A percentile compares a stretch with the other conserved stretches of the same genome.
Conservation (phyloP, 2,888 invertebrate species). For the Callosobruchus maculatus region DNA sequence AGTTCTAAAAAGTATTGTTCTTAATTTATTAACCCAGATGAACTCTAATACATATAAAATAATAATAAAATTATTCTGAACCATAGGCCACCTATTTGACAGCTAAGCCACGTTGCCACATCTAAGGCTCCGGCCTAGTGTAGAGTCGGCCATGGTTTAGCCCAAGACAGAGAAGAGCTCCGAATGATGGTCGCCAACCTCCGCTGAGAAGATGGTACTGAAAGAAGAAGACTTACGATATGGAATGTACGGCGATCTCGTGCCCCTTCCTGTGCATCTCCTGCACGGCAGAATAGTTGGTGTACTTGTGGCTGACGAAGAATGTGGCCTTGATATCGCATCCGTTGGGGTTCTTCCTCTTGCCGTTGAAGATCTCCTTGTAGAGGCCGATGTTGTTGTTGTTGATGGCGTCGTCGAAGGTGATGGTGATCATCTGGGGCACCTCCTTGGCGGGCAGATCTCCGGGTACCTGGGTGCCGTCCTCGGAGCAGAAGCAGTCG, state of each 20-base stretch:
- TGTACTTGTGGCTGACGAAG: slow-evolving; percentile 91
- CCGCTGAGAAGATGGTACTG: too few species aligned
- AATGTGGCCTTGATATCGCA: slow-evolving; percentile 90
- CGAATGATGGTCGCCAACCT: too few species aligned
- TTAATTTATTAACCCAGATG: too few species aligned
- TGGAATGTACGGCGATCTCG: slow-evolving; percentile 90
- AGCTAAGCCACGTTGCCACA: too few species aligned
- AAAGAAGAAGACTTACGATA: slow-evolving; percentile 69
- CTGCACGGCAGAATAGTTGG: slow-evolving; percentile 89
- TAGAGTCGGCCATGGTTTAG: too few species aligned
- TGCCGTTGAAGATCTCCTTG: slow-evolving; percentile 86
- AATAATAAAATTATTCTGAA: too few species aligned
- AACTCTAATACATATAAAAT: too few species aligned
- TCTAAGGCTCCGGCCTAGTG: too few species aligned
- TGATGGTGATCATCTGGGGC: slow-evolving; percentile 92
- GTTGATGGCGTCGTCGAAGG: slow-evolving; percentile 92
- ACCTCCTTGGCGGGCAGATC: slow-evolving; percentile 80
- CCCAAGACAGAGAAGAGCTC: too few species aligned
- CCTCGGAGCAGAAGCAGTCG: slow-evolving; percentile 92
- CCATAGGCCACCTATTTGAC: too few species aligned
- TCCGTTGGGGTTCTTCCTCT: slow-evolving; percentile 88
- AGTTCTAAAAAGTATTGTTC: too few species aligned
- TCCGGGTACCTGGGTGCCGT: slow-evolving; percentile 82
- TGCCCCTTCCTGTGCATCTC: slow-evolving; percentile 89
- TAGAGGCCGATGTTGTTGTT: slow-evolving; percentile 92